These are phyloP conservation scores for Sebastes vulpes DNA, from an alignment of 2,797 vertebrate species.

Conservation along the genomic window DNA sequence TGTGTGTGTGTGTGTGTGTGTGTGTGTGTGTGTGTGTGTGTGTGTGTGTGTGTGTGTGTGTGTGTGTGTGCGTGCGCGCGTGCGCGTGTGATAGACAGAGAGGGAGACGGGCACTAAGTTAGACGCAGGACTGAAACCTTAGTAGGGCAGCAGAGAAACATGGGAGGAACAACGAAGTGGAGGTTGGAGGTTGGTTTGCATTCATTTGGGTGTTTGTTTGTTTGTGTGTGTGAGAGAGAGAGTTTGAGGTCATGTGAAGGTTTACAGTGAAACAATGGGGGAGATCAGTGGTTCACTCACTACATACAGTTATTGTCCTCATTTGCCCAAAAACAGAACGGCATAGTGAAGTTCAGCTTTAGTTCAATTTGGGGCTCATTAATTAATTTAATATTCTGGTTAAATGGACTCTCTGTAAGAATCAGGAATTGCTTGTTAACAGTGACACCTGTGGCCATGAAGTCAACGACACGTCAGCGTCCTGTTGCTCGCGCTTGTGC, in stretches of 20 bases:
- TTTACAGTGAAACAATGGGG: neutral
- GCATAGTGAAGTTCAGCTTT: neutral
- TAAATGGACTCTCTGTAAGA: neutral
- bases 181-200: constrained; percentile 39
- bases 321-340: neutral
- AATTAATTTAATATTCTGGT: neutral
- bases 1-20: neutral
- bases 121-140: constrained; percentile 92
- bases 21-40: neutral
- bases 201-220: neutral
- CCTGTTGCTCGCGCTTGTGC: no score
- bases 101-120: constrained; percentile 85
- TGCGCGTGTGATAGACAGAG: neutral
- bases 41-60: neutral
- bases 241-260: constrained; percentile 29
- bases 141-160: constrained; percentile 91
- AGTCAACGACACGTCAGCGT: no score
- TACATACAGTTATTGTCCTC: neutral
- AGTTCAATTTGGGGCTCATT: neutral
- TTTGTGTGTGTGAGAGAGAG: neutral
- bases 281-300: neutral
- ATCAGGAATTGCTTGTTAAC: no score
- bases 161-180: constrained; percentile 78
- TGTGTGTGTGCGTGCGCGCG: neutral
- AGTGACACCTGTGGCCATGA: no score